phyloP scores from a whole-genome alignment of 2,888 invertebrate species.

The Helleia helle region DNA sequence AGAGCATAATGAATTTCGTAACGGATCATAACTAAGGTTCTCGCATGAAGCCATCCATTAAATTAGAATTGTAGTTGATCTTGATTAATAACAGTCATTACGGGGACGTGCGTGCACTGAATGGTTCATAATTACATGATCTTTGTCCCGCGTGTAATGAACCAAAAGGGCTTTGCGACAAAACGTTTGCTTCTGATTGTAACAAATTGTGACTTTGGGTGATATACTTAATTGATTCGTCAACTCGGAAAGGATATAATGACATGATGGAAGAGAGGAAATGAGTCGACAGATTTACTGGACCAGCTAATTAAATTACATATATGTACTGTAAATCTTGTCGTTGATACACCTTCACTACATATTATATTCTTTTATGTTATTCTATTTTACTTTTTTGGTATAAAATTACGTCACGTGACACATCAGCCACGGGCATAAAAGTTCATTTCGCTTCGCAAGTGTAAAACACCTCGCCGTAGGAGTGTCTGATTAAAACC shows the following conservation, averaged over 20 bases:
- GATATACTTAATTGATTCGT: conserved; percentile 35
- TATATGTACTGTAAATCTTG: too few species aligned
- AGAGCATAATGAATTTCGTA: conserved; percentile 14
- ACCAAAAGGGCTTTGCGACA: conserved; percentile 35
- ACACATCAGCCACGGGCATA: too few species aligned
- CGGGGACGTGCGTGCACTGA: conserved; percentile 49
- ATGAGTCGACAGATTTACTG: conserved; percentile 33
- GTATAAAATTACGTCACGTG: too few species aligned
- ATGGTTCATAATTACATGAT: conserved; percentile 66
- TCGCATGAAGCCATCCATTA: conserved; percentile 15
- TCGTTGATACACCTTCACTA: too few species aligned
- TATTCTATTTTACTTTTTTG: too few species aligned
- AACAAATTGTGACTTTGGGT: conserved; percentile 60
- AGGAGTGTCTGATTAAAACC: too few species aligned
- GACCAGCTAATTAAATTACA: conserved; percentile 1
- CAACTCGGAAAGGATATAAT: conserved; percentile 30
- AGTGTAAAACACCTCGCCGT: too few species aligned
- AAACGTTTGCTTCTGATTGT: conserved; percentile 51
- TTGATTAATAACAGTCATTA: conserved; percentile 55
- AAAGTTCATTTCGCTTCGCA: too few species aligned
- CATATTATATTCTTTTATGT: too few species aligned
- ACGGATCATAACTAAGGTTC: conserved; percentile 12
- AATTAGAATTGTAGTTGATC: conserved; percentile 27
- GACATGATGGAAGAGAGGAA: conserved; percentile 39
- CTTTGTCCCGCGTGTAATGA: conserved; percentile 59